Base-by-base conservation (phyloP, 37 sponge, comb jelly and placozoan genomes). In the Sycon ciliatum region DNA sequence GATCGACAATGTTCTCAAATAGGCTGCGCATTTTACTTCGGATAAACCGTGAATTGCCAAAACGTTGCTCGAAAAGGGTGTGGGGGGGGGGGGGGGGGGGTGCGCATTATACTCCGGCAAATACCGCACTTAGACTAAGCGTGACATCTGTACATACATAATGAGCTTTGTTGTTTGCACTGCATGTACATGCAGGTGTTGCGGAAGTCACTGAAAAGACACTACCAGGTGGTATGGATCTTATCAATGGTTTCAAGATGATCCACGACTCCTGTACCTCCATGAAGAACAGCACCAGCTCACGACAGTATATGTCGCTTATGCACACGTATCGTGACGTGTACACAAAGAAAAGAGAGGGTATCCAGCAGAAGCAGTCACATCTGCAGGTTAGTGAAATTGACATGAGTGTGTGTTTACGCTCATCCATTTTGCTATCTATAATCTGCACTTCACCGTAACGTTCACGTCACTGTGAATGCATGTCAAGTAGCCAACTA, bases 331-430 rank as follows among this genome's bases (percentile, higher is more conserved):
- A 87, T 69, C 56, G 80, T 40, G 66, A 68, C 1, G 82, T 97
- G 30, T 88, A 84, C 36, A 60, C 52, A 13, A 40, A 71, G 32
- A 78, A 82, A 55, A 86, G 76, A 35, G 75, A 72, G 13, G 61
- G 38, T 9, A 73, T 88, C 11, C 7, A 54, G 56, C 72, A 89
- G 36, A 56, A 67, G 7, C 87, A 89, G 81, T 54, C 69, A 9
- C 87, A 82, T 29, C 71, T 97, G 24, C 86, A 83, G 60, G 88
- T 83, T 38, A 90, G 99, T 54, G 77, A 88, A 16, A 68, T 65
- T 16, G 90, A 95, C 58, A 76, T 95, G 26, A 87, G 87, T 64
- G 93, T 28, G 63, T 42, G 49, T 42, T 42, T 42, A 42, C 7
- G 7, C 13, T 18, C 49, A 16, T 42, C 13, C 13, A 42, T 42